Evolutionary conservation across 2,888 invertebrate species (phyloP).

Genomic region (Tanaodytes sp.): DNA sequence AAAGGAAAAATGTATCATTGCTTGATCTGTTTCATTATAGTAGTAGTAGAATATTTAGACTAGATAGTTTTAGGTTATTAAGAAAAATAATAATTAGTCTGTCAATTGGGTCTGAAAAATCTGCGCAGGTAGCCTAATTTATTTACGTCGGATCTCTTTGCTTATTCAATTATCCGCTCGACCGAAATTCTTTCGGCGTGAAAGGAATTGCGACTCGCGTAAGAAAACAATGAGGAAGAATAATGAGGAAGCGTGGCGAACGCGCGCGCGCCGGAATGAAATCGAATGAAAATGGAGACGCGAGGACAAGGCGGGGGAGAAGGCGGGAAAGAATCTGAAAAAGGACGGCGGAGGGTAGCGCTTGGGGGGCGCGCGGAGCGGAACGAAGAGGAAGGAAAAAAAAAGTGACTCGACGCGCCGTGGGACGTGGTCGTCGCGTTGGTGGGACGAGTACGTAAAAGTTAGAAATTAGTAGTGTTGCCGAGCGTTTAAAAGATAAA

Average conservation of each 20-base stretch:
- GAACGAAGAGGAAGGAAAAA: too few species aligned
- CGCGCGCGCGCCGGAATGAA: constrained; percentile 3
- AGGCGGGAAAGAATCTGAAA: neutral
- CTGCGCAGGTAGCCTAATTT: constrained; percentile 5
- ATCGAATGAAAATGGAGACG: constrained; percentile 32
- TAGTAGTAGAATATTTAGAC: too few species aligned
- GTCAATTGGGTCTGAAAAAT: constrained; percentile 20
- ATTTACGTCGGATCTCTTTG: constrained; percentile 9
- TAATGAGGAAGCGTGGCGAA: constrained; percentile 19
- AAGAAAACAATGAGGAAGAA: constrained; percentile 40
- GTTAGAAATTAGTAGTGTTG: constrained; percentile 72
- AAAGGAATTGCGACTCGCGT: constrained; percentile 10
- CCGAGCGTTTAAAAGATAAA: constrained; percentile 72
- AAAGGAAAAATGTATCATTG: too few species aligned
- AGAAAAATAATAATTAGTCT: constrained; percentile 18
- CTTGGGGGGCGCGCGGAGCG: too few species aligned
- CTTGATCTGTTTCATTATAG: too few species aligned
- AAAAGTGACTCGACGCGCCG: too few species aligned
- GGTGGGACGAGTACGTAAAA: constrained; percentile 52
- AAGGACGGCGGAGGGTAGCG: too few species aligned
- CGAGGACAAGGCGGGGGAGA: constrained; percentile 2
- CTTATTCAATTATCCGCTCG: constrained; percentile 29
- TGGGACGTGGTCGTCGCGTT: constrained; percentile 7
- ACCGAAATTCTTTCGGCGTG: constrained; percentile 8
- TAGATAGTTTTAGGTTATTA: too few species aligned